Percentiles rank a stretch among this genome's conserved stretches.
phyloP scores from a whole-genome alignment of 2,113 vertebrate species.

The Daubentonia madagascariensis region DNA sequence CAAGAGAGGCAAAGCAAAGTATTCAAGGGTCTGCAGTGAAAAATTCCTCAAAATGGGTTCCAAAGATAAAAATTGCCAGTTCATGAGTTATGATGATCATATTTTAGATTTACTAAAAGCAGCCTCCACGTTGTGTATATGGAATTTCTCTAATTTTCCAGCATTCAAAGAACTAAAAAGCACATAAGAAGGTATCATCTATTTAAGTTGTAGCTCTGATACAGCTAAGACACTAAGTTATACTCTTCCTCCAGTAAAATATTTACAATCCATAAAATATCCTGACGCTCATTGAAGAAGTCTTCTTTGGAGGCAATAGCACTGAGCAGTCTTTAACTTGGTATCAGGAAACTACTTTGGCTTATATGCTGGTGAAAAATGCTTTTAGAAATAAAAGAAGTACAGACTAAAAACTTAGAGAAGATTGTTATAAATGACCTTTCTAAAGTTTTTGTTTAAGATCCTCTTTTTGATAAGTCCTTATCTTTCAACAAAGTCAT shows the following conservation, averaged over 20 bases:
- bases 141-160: background rate
- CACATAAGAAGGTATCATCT: fast-evolving
- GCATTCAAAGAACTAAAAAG: background rate
- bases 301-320: background rate
- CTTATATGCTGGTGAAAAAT: background rate
- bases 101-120: background rate
- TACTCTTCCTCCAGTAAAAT: background rate
- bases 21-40: background rate
- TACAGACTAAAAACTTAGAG: background rate
- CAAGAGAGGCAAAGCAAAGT: background rate
- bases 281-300: background rate
- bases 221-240: background rate
- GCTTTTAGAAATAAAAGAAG: background rate
- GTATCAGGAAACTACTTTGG: background rate
- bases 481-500: background rate
- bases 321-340: background rate
- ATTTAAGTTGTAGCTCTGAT: background rate
- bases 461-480: background rate
- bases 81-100: background rate
- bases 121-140: background rate
- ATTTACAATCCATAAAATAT: background rate
- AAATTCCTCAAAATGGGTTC: background rate
- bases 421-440: background rate
- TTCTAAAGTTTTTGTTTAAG: background rate
- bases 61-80: background rate